Evolutionary conservation across 2,888 invertebrate genomes (phyloP).

Genomic region (Alloscopus bannaensis): DNA sequence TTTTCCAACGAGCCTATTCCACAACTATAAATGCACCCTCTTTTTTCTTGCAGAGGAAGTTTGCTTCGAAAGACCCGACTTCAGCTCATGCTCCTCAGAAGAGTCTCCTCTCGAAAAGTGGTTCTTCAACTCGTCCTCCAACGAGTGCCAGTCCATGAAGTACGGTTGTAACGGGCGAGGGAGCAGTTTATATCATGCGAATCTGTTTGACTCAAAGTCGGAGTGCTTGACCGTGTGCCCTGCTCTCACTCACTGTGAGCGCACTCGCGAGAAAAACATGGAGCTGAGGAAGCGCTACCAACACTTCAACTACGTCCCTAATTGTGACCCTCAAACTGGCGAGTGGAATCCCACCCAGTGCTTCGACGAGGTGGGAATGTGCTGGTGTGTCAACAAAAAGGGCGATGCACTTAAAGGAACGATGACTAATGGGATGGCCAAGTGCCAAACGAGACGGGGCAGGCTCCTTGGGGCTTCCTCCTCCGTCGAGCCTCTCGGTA

Average conservation of each 20-base stretch:
- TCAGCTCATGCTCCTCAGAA: conserved; percentile 77
- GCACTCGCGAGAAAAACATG: conserved; percentile 86
- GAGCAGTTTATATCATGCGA: conserved; percentile 81
- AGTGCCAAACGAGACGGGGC: conserved; percentile 86
- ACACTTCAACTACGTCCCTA: conserved; percentile 86
- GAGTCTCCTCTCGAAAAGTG: conserved; percentile 77
- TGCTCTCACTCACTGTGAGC: conserved; percentile 88
- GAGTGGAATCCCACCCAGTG: conserved; percentile 90
- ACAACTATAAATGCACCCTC: not conserved
- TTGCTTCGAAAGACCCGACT: conserved; percentile 85
- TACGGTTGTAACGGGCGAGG: conserved; percentile 78
- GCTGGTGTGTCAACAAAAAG: conserved; percentile 87
- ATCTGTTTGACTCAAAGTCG: conserved; percentile 87
- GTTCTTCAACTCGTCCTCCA: conserved; percentile 86
- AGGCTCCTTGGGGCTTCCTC: conserved; percentile 62
- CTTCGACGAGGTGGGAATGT: conserved; percentile 85
- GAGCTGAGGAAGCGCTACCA: conserved; percentile 83
- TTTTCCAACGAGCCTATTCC: conserved; percentile 12
- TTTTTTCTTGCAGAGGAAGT: conserved; percentile 81
- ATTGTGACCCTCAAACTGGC: conserved; percentile 84
- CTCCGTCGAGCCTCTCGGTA: conserved; percentile 51
- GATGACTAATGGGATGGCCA: conserved; percentile 84
- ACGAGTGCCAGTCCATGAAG: conserved; percentile 84
- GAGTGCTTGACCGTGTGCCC: conserved; percentile 89
- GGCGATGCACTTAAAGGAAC: conserved; percentile 89